These are phyloP conservation scores for Chrysomela aeneicollis DNA, from an alignment of 2,888 invertebrate species.

Conservation along the genomic window DNA sequence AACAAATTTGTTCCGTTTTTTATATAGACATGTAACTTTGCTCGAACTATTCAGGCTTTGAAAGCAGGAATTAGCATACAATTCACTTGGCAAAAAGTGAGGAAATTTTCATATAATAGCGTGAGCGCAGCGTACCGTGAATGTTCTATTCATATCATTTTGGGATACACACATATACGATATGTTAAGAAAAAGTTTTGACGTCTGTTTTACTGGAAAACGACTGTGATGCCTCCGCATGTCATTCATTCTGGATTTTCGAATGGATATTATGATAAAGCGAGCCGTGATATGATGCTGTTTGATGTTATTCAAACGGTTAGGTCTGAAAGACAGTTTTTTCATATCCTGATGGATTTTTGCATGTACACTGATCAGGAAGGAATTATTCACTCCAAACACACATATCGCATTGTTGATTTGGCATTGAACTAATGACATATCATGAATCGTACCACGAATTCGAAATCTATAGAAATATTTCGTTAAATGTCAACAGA, in stretches of 20 bases:
- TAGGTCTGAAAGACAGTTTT: not conserved
- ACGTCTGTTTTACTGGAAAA: slow-evolving; percentile 40
- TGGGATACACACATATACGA: slow-evolving; percentile 37
- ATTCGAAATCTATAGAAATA: too few relatives aligned
- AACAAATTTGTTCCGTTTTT: slow-evolving; percentile 20
- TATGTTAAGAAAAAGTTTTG: slow-evolving; percentile 46
- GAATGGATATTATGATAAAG: slow-evolving; percentile 43
- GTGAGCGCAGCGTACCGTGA: slow-evolving; percentile 39
- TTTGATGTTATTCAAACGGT: slow-evolving; percentile 6
- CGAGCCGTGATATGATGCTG: slow-evolving; percentile 12
- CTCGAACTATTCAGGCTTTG: slow-evolving; percentile 36
- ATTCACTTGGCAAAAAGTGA: slow-evolving; percentile 42
- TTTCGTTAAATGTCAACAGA: too few relatives aligned
- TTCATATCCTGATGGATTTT: not conserved
- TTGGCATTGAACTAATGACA: too few relatives aligned
- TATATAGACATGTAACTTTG: slow-evolving; percentile 35
- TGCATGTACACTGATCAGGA: not conserved
- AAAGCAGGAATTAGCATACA: slow-evolving; percentile 41
- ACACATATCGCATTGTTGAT: too few relatives aligned
- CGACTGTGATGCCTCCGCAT: slow-evolving; percentile 34
- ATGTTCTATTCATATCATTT: slow-evolving; percentile 44
- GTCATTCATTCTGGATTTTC: slow-evolving; percentile 43
- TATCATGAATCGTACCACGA: too few relatives aligned
- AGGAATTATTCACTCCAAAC: too few relatives aligned
- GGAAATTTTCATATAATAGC: slow-evolving; percentile 43